Conservation (phyloP, 2,113 vertebrate species). For the Pygathrix nemaeus region DNA sequence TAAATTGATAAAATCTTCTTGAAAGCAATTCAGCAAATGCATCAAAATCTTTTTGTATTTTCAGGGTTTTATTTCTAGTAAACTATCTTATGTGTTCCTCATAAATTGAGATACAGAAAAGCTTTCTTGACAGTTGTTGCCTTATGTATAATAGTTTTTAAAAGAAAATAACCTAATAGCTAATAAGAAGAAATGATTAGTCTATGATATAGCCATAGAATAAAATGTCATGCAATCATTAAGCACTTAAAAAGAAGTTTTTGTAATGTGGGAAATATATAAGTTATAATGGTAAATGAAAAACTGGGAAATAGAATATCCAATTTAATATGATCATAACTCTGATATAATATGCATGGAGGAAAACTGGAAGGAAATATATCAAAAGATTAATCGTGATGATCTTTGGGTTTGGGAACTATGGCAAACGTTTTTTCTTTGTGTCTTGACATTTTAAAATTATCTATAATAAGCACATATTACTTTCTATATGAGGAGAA, state of each 20-base stretch:
- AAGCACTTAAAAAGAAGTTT: not conserved
- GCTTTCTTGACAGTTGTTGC: not conserved
- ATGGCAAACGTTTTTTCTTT: conserved; percentile 25
- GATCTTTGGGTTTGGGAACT: conserved; percentile 17
- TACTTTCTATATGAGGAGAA: not conserved
- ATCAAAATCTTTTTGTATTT: not conserved
- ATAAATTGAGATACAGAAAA: conserved; percentile 3
- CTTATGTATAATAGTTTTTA: not conserved
- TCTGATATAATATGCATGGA: not conserved
- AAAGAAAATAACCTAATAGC: not conserved
- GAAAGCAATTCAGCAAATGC: not conserved
- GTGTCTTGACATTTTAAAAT: conserved; percentile 26
- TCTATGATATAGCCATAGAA: not conserved
- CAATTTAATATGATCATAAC: conserved; percentile 17
- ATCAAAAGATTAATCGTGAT: conserved; percentile 40
- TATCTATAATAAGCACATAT: not conserved
- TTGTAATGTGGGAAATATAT: conserved; percentile 21
- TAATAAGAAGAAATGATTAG: not conserved
- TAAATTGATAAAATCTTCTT: not conserved
- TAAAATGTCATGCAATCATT: not conserved
- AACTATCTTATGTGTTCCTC: not conserved
- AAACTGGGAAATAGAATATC: conserved; percentile 6
- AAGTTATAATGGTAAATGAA: conserved; percentile 23
- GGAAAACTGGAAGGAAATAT: conserved; percentile 14
- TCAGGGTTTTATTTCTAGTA: not conserved